Base-by-base conservation (phyloP, 2,888 invertebrate genomes). In the Drosophila nigritarsus region DNA sequence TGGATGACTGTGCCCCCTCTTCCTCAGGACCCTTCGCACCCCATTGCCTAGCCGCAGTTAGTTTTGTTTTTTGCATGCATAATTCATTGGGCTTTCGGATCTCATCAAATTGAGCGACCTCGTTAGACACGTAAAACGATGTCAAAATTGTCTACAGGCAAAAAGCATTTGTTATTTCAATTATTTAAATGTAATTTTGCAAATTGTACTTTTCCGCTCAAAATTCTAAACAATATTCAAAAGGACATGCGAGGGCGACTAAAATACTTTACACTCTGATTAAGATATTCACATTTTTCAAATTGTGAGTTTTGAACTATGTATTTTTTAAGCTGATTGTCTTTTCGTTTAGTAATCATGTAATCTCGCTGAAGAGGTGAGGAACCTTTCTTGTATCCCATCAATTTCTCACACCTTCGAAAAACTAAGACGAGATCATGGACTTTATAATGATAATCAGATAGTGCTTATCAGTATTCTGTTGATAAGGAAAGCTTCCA, bases 111-210 rank as follows among this genome's bases (percentile, higher is more conserved):
- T 84, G 84, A 89, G 87, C 78, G 82, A 60, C 73, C 81, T 77
- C 78, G 87, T 88, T 77, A 70, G 70, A 75, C 75, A 59, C 69
- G 49, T 58, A 51, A 77, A 80, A 67, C 55, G 64, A 65, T 83
- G 89, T 85, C 79, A 87, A 84, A 89, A 84, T 75, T 82, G 78
- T 84, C 75, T 74, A 82, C 71, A 61, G 70, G 58, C 73, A 60
- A 70, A 79, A 54, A 27, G 32, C 90, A 85, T 85, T 85, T 85
- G 85, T 89, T 80, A 73, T 84, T 87, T 85, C 82, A 84, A 85
- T 85, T 85, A 85, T 85, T 89, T 79, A 89, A 73, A 89, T 80
- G 88, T 89, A 87, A 85, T 85, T 89, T 84, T 55, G 40, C 74
- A 83, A 89, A 84, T 84, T 79, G 87, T 78, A 66, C 78, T 63